Evolutionary conservation across 2,113 vertebrate genomes (phyloP), one percentile per base, ranked within the genome.

Genomic region (Caretta caretta): DNA sequence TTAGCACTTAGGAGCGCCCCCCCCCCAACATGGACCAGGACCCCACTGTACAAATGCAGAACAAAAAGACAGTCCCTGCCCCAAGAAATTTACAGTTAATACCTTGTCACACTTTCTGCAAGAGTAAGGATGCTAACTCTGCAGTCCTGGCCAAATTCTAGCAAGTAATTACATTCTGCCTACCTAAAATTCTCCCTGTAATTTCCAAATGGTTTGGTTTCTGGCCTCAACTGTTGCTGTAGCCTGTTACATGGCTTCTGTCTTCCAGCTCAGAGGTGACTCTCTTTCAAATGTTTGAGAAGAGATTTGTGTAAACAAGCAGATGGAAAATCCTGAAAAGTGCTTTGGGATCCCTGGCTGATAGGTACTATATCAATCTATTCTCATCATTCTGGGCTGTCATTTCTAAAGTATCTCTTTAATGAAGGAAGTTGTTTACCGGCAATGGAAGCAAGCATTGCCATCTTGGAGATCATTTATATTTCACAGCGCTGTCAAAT

Each of bases 401-500:
- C 96, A 96, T 97, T 97, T 95, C 84, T 59, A 93, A 97, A 98
- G 90, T 59, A 75, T 97, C 92, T 91, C 85, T 96, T 94, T 94
- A 96, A 97, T 91, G 92, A 93, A 88, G 84, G 94, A 90, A 95
- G 90, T 25, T 97, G 97, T 97, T 98, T 98, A 97, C 92, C 10
- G 10, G 97, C 80, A 92, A 78, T 89, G 84, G 90, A 92, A 81
- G 95, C 94, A 96, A 94, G 90, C 96, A 3, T 92, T 94, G 97
- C 94, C 94, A 88, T 96, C 86, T 38, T 93, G 89, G 94, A 78
- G 93, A 97, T 97, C 96, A 96, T 97, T 97, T 97, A 92, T 96
- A 96, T 98, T 98, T 98, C 97, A 96, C 97, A 96, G 88, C 51
- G 50, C 92, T 97, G 97, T 97, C 97, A 98, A 95, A 96, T 46